phyloP scores from a whole-genome alignment of 2,888 invertebrate genomes.

The Ryuthela nishihirai region DNA sequence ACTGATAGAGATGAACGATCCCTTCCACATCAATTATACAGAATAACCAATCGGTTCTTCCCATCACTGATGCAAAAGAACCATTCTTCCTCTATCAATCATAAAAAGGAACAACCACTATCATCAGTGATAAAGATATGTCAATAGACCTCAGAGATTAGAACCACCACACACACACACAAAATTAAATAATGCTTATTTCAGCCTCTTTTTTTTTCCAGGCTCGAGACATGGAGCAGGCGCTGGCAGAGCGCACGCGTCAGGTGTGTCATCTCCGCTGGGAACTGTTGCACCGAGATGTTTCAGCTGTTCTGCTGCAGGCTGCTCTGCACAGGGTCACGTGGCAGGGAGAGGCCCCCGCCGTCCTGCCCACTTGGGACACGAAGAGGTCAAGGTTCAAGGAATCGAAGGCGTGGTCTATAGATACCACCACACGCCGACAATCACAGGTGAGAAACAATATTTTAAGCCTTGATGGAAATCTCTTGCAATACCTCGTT shows the following conservation, averaged over 20 bases:
- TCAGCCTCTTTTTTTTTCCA: not conserved
- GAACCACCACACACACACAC: no score
- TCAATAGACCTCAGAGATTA: no score
- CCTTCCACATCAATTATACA: no score
- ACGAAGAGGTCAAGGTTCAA: conserved; percentile 24
- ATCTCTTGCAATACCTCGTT: no score
- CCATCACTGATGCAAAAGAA: no score
- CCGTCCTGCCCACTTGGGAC: conserved; percentile 32
- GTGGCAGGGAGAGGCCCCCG: conserved; percentile 19
- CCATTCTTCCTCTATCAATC: no score
- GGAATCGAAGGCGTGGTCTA: conserved; percentile 31
- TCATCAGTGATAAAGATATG: no score
- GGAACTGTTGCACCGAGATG: conserved; percentile 34
- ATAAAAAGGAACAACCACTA: no score
- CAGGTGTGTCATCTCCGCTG: conserved; percentile 38
- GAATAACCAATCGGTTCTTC: no score
- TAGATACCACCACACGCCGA: conserved; percentile 29
- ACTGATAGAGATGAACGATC: no score
- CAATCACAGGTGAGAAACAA: conserved; percentile 22
- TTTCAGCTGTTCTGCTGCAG: conserved; percentile 27
- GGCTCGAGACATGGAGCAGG: conserved; percentile 33
- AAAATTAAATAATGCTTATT: no score
- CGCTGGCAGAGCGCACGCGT: conserved; percentile 25
- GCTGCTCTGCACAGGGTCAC: conserved; percentile 28
- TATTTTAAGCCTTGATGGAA: no score